These are phyloP conservation scores for Grus americana DNA, from an alignment of 2,113 vertebrate genomes.

Conservation along the genomic window DNA sequence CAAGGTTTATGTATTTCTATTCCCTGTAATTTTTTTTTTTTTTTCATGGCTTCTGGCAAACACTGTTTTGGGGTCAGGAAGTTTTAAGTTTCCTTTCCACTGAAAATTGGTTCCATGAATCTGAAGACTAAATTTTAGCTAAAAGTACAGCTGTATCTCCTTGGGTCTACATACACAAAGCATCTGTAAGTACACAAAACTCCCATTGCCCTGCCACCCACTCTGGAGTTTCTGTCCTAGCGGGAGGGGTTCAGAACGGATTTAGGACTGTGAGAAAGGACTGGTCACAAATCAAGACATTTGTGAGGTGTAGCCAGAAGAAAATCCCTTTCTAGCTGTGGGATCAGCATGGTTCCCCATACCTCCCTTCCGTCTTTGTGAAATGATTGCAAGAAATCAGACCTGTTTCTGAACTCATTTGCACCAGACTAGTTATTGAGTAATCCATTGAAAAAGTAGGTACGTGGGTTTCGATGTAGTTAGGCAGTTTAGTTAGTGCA, in stretches of 20 bases:
- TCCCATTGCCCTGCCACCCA: neutral
- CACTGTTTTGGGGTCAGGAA: neutral
- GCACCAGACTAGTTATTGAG: neutral
- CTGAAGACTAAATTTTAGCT: neutral
- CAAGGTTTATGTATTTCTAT: neutral
- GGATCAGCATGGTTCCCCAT: neutral
- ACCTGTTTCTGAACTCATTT: neutral
- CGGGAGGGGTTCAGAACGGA: neutral
- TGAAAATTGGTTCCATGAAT: conserved; percentile 14
- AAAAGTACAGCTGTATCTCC: neutral
- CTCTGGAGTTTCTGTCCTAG: neutral
- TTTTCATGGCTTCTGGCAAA: neutral
- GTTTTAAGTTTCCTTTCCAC: neutral
- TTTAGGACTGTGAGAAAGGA: neutral
- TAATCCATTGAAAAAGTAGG: neutral
- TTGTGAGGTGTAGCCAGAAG: neutral
- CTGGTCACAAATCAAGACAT: neutral
- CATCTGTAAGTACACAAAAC: neutral
- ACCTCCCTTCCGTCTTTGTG: neutral
- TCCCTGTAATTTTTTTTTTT: neutral
- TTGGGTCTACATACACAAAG: neutral
- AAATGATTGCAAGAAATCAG: neutral
- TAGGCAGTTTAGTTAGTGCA: neutral
- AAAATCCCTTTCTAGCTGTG: neutral
- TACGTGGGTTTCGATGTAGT: neutral